Evolutionary conservation across 2,113 vertebrate genomes (phyloP).

Genomic region (Platysteira castanea): DNA sequence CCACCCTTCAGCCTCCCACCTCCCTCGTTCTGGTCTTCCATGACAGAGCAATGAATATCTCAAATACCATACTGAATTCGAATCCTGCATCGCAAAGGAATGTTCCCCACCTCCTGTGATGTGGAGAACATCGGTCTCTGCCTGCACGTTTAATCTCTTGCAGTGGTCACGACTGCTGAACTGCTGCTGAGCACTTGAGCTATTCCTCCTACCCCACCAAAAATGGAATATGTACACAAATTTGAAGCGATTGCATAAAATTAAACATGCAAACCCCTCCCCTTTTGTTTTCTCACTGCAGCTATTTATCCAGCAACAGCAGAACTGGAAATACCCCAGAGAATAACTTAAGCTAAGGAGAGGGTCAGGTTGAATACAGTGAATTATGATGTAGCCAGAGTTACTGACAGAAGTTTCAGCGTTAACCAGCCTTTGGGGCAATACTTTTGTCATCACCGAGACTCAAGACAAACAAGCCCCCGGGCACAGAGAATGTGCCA

Average conservation of each 20-base stretch:
- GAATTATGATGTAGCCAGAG: not conserved
- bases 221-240: not conserved
- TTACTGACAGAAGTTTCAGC: not conserved
- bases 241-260: fast-evolving
- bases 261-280: not conserved
- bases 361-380: not conserved
- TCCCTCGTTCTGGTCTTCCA: not conserved
- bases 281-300: not conserved
- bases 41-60: not conserved
- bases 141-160: not conserved
- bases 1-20: not conserved
- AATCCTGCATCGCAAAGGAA: not conserved
- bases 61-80: not conserved
- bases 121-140: not conserved
- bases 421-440: not conserved
- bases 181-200: not conserved
- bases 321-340: not conserved
- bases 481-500: not conserved
- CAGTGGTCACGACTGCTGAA: not conserved
- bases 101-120: not conserved
- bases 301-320: not conserved
- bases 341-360: not conserved
- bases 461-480: not conserved
- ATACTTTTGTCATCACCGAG: not conserved
- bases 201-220: not conserved